Base-by-base conservation (phyloP, 2,888 invertebrate genomes). In the Labia minor region DNA sequence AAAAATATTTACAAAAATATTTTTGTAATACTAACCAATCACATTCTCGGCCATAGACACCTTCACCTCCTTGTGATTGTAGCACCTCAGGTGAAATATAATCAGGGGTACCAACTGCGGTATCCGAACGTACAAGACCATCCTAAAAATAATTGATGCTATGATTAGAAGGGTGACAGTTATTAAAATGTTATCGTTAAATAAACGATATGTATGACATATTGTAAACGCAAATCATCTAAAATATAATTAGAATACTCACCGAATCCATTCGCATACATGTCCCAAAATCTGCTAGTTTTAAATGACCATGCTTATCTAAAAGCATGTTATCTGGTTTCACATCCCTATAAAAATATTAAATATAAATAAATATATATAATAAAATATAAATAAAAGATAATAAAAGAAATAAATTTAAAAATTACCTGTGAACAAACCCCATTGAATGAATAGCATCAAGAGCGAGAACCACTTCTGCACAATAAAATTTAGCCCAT, bases 361-460 rank as follows among this genome's bases (percentile, higher is more conserved):
- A 70, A 61, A 68, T 1, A 67, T 37, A 63, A 11, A 21, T 21
- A 64, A 66, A 62, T 64, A n/a, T n/a, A 37, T 63, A 14, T 11
- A 21, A 19, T 4, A 65, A 18, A 63, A 21, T 8, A 19, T 14
- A 65, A 19, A 66, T 26, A 8, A 26, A 26, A 26, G 26, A 26
- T 21, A 19, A n/a, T n/a, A n/a, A n/a, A n/a, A n/a, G n/a, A n/a
- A n/a, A n/a, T n/a, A n/a, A n/a, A n/a, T n/a, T n/a, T n/a, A n/a
- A n/a, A 10, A 69, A 70, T 68, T 71, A 82, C 82, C 83, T 78
- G 74, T 85, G 85, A 65, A 85, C 82, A 81, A 97, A 98, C 66
- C 98, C 98, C 95, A 99, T 95, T 64, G 89, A 89, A 81, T 99
- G 99, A 74, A 99, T 98, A 67, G 96, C 94, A 81, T 99, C 94